A percentile compares a stretch with the other conserved stretches of the same genome.
These are phyloP conservation scores for Campylorhamphus procurvoides DNA, from an alignment of 2,113 vertebrate genomes.

Conservation along the genomic window DNA sequence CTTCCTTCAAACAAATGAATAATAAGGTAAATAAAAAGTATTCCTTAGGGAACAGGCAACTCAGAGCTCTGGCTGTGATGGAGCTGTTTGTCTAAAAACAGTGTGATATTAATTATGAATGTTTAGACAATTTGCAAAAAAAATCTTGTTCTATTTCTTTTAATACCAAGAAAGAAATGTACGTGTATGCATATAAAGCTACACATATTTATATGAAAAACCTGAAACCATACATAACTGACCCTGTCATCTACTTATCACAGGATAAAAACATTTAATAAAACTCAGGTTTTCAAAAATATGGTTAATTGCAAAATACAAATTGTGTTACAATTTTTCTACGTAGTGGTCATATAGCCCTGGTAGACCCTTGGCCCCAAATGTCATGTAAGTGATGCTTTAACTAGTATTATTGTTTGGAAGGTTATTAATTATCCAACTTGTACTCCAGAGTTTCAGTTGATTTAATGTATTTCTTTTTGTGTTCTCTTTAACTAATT, in stretches of 20 bases:
- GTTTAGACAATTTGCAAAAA: background rate
- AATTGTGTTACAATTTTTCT: background rate
- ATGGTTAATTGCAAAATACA: background rate
- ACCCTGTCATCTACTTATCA: background rate
- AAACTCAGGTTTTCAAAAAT: background rate
- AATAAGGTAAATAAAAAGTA: background rate
- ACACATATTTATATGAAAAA: background rate
- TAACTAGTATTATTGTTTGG: background rate
- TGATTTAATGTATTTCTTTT: background rate
- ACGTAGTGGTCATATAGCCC: background rate
- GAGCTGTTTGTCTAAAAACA: background rate
- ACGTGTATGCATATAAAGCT: background rate
- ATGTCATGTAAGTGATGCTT: background rate
- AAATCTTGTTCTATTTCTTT: background rate
- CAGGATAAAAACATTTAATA: background rate
- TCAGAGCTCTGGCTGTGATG: background rate
- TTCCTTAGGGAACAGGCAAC: background rate
- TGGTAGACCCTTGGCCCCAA: background rate
- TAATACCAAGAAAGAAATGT: background rate
- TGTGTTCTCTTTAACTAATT: background rate
- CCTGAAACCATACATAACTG: background rate
- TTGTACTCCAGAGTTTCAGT: background rate
- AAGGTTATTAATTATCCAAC: background rate
- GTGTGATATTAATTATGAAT: background rate
- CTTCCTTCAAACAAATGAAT: background rate